Evolutionary conservation across 2,113 vertebrate species (phyloP).

Genomic region (Hystrix brachyura): DNA sequence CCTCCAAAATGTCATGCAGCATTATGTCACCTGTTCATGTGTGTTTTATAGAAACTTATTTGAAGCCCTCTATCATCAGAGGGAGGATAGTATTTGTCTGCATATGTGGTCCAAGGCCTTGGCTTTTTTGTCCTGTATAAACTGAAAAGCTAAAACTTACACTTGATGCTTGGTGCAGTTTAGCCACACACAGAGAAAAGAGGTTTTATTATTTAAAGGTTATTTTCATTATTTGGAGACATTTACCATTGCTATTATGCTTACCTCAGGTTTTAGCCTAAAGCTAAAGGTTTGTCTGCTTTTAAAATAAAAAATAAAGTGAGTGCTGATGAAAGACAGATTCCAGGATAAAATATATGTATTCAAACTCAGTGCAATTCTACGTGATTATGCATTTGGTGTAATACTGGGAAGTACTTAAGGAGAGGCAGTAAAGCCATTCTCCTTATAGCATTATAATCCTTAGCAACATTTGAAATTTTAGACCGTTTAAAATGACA

Average conservation of each 20-base stretch:
- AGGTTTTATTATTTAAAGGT: slow-evolving; percentile 12
- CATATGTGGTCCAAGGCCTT: background rate
- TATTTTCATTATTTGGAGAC: background rate
- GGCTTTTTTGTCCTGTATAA: background rate
- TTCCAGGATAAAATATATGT: background rate
- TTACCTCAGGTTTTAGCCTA: background rate
- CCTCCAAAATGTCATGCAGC: background rate
- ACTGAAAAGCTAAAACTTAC: background rate
- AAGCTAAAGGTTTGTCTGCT: slow-evolving; percentile 6
- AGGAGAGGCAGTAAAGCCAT: background rate
- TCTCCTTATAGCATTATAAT: background rate
- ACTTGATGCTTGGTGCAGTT: background rate
- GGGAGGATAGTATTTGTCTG: background rate
- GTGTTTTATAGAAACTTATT: background rate
- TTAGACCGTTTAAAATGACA: background rate
- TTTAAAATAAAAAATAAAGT: slow-evolving; percentile 36
- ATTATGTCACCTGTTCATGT: background rate
- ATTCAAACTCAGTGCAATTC: background rate
- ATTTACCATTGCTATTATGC: background rate
- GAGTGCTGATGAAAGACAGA: background rate
- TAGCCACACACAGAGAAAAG: background rate
- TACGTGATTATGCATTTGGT: background rate
- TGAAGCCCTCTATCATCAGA: background rate
- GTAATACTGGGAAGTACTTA: background rate
- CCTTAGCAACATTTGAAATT: background rate